Evolutionary conservation across 2,888 invertebrate genomes (phyloP), one percentile per base, ranked within the genome.

Genomic region (Balanococcus diminutus): DNA sequence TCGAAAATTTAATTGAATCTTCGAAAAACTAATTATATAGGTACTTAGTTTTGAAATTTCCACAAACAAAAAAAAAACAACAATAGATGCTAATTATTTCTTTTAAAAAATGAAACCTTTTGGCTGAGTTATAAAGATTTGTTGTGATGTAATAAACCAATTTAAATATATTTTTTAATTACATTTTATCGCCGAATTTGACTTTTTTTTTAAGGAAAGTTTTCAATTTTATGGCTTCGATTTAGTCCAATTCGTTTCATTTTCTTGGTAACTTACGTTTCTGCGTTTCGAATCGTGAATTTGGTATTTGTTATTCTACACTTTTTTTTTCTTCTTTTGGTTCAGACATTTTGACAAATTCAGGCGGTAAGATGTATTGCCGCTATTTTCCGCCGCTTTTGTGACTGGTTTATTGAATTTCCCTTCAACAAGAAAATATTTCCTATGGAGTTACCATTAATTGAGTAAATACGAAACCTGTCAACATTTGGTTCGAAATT

Each of bases 401-500:
- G 75, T 79, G 36, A 36, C 19, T 36, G 11, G 36, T 79, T 79
- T 79, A 79, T 79, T 79, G 75, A 19, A 79, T 32, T 79, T 79
- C 75, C 36, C 19, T 79, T 79, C 8, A 0, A 36, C n/a, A 25
- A 79, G 36, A 79, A 79, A 79, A 32, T 32, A n/a, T 36, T 36
- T 36, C 22, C 32, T 19, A 36, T 19, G 11, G 75, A 79, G 36
- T 79, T 79, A 79, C 31, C 75, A 79, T 79, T 79, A 79, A 79
- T 79, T 79, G 36, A 79, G 75, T 79, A 36, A 79, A 79, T 79
- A 79, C 32, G 75, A 79, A 79, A 79, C 75, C 75, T 22, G 75
- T 79, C 75, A 36, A 79, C 75, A 19, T 36, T 79, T 16, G 5
- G 31, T 36, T 9, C 0, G 22, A 79, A 79, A 79, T 79, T 79